phyloP scores from a whole-genome alignment of 2,113 vertebrate genomes.

The Pygathrix nemaeus region DNA sequence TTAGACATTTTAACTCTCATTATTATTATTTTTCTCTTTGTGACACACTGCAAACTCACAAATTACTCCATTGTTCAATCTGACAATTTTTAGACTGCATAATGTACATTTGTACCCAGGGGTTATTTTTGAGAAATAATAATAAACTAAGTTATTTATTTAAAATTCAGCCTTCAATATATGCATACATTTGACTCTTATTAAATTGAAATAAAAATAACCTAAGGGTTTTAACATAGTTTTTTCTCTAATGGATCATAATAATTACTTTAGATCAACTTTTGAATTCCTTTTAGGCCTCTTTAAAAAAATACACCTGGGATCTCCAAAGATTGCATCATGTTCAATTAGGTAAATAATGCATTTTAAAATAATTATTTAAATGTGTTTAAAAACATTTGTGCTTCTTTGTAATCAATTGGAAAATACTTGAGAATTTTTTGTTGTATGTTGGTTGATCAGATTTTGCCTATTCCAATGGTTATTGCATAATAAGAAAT shows the following conservation, averaged over 20 bases:
- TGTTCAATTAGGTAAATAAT: neutral
- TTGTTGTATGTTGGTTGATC: neutral
- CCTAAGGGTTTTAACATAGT: neutral
- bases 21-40: neutral
- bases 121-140: neutral
- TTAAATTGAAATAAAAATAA: conserved; percentile 50
- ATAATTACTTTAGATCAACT: neutral
- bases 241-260: conserved; percentile 9
- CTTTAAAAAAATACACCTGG: neutral
- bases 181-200: neutral
- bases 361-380: neutral
- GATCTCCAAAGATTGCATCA: neutral
- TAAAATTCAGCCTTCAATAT: neutral
- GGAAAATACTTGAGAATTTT: neutral
- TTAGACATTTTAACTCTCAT: neutral
- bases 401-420: neutral
- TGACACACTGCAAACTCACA: neutral
- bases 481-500: neutral
- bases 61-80: conserved; percentile 67
- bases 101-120: neutral
- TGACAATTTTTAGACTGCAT: conserved; percentile 38
- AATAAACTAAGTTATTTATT: conserved; percentile 22
- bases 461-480: neutral
- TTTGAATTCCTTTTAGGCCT: neutral
- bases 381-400: neutral